Percentiles rank a stretch among this genome's conserved stretches.
These are phyloP conservation scores for Carassius gibelio DNA, from an alignment of 2,113 vertebrate genomes.

Conservation along the genomic window DNA sequence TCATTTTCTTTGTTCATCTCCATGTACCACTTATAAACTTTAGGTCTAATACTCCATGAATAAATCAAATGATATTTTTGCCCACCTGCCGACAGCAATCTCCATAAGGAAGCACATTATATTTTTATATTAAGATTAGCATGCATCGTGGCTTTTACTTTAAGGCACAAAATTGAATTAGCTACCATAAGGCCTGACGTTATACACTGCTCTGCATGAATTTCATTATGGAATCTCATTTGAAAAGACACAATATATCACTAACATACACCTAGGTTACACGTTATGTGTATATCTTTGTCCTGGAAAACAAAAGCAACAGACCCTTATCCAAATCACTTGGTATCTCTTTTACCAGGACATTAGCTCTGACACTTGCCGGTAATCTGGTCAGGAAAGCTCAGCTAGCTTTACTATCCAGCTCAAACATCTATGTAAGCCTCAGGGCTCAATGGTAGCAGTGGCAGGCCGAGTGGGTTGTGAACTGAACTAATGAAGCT, in stretches of 20 bases:
- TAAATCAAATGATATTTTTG: slow-evolving; percentile 52
- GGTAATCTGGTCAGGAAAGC: not conserved
- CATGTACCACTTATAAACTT: slow-evolving; percentile 24
- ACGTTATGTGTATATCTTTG: not conserved
- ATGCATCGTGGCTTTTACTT: not conserved
- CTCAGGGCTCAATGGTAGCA: slow-evolving; percentile 3
- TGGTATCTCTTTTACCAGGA: not conserved
- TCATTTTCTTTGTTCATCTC: not conserved
- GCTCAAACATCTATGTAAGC: slow-evolving; percentile 22
- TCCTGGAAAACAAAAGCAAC: slow-evolving; percentile 17
- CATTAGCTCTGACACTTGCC: not conserved
- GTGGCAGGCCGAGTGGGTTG: slow-evolving; percentile 45
- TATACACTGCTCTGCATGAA: not conserved
- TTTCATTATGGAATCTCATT: slow-evolving; percentile 14
- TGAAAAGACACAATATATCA: not conserved
- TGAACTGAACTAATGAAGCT: slow-evolving; percentile 55
- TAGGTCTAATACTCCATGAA: slow-evolving; percentile 30
- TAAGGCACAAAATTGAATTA: not conserved
- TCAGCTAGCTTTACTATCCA: not conserved
- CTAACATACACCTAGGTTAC: not conserved
- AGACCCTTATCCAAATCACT: slow-evolving; percentile 25
- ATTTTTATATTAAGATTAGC: slow-evolving; percentile 18
- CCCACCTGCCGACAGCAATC: slow-evolving; percentile 41
- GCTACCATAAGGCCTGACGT: not conserved
- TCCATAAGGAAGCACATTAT: slow-evolving; percentile 33